Evolutionary conservation across 1,140 invertebrate genomes (phyloP).

Genomic region (Caenorhabditis tropicalis): DNA sequence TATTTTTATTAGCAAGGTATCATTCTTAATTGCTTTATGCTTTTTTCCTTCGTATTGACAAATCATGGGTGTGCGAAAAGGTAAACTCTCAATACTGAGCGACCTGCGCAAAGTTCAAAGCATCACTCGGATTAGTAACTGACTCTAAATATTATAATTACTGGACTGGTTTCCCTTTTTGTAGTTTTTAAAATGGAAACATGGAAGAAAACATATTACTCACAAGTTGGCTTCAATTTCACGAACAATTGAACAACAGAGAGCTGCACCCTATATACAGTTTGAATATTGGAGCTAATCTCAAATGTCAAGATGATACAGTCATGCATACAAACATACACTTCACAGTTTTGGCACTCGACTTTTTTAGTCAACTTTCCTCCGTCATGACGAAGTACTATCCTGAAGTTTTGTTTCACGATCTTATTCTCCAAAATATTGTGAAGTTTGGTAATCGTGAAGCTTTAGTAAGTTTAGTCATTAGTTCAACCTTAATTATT

Average conservation of each 20-base stretch:
- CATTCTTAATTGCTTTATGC: background rate
- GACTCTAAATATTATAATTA: too few species aligned
- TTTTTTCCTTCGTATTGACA: background rate
- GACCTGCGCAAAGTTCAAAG: slow-evolving; percentile 24
- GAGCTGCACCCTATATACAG: background rate
- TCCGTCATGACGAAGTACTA: background rate
- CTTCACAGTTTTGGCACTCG: background rate
- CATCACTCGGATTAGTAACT: background rate
- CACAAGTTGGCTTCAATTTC: background rate
- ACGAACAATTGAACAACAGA: background rate
- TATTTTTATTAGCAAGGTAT: slow-evolving; percentile 7
- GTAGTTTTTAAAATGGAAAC: too few species aligned
- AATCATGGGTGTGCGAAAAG: slow-evolving; percentile 23
- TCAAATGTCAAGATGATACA: slow-evolving; percentile 36
- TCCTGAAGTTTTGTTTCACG: slow-evolving; percentile 4
- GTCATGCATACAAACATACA: background rate
- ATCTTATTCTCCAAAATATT: background rate
- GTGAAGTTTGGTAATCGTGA: background rate
- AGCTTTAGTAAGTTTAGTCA: background rate
- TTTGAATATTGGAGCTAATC: slow-evolving; percentile 23
- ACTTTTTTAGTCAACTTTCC: background rate
- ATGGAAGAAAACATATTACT: background rate
- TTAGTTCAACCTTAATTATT: background rate
- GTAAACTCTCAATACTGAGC: background rate
- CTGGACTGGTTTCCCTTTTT: too few species aligned